These are phyloP conservation scores for Acleris literana DNA, from an alignment of 2,888 invertebrate genomes.

Conservation along the genomic window DNA sequence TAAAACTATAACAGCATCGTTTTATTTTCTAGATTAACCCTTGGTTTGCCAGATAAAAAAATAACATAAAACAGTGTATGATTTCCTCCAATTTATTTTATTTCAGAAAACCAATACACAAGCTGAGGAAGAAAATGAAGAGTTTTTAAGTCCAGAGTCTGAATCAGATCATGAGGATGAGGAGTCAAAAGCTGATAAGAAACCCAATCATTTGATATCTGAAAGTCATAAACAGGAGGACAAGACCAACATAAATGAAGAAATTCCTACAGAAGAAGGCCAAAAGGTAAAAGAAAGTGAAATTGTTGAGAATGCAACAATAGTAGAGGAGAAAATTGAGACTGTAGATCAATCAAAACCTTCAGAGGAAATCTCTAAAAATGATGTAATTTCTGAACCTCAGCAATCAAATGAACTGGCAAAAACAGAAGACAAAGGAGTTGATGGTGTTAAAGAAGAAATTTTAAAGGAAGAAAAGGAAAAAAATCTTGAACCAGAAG, in stretches of 20 bases:
- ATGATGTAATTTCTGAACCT: slow-evolving; percentile 8
- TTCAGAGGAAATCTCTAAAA: slow-evolving; percentile 25
- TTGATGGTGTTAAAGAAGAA: slow-evolving; percentile 17
- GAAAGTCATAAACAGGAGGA: slow-evolving; percentile 42
- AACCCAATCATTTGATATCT: slow-evolving; percentile 27
- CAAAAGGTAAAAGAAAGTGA: slow-evolving; percentile 28
- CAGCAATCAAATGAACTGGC: neutral
- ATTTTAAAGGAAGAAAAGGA: slow-evolving; percentile 33
- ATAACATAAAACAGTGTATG: neutral
- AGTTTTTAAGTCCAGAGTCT: slow-evolving; percentile 77
- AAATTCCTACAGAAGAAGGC: slow-evolving; percentile 34
- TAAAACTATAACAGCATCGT: too few relatives aligned
- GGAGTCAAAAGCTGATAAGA: slow-evolving; percentile 40
- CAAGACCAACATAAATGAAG: slow-evolving; percentile 8
- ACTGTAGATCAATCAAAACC: slow-evolving; percentile 35
- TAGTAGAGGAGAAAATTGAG: slow-evolving; percentile 39
- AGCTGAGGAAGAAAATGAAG: slow-evolving; percentile 75
- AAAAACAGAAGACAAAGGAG: slow-evolving; percentile 1
- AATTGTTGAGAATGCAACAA: slow-evolving; percentile 27
- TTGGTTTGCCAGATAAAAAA: too few relatives aligned
- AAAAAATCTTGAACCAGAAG: slow-evolving; percentile 29
- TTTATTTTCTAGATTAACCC: too few relatives aligned
- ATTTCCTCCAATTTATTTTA: neutral
- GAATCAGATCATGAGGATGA: slow-evolving; percentile 71
- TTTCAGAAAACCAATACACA: slow-evolving; percentile 56